Conservation (phyloP, 1,140 invertebrate species). For the Drosophila santomea region DNA sequence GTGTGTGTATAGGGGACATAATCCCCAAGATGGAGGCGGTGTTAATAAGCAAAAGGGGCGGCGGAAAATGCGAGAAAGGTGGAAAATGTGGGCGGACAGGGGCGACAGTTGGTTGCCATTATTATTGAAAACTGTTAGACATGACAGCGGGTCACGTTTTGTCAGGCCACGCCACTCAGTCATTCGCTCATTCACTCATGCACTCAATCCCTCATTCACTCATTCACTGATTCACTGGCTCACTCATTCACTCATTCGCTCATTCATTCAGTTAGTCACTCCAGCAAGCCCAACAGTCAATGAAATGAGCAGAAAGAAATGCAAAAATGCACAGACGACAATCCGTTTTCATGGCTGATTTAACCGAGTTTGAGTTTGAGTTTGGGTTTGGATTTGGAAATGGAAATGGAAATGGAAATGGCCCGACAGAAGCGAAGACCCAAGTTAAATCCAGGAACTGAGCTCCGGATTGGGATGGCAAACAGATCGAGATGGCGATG, state of each 20-base stretch:
- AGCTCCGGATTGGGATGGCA: slow-evolving; percentile 20
- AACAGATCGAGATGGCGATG: slow-evolving; percentile 13
- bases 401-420: slow-evolving; percentile 29
- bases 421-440: slow-evolving; percentile 29
- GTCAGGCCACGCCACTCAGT: slow-evolving; percentile 46
- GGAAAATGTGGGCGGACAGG: neutral
- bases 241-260: slow-evolving; percentile 17
- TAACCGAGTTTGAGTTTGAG: slow-evolving; percentile 54
- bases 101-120: slow-evolving; percentile 35
- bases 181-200: slow-evolving; percentile 12
- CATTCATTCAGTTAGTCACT: slow-evolving; percentile 13
- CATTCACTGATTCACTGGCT: slow-evolving; percentile 1
- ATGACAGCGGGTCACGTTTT: slow-evolving; percentile 75
- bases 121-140: slow-evolving; percentile 82
- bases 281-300: slow-evolving; percentile 48
- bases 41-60: slow-evolving; percentile 67
- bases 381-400: slow-evolving; percentile 11
- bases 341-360: slow-evolving; percentile 82
- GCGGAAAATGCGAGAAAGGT: slow-evolving; percentile 5
- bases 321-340: slow-evolving; percentile 73
- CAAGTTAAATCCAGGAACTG: slow-evolving; percentile 19
- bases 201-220: slow-evolving; percentile 4
- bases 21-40: slow-evolving; percentile 60
- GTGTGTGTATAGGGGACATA: slow-evolving; percentile 30
- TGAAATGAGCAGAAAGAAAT: slow-evolving; percentile 75